These are phyloP conservation scores for Carassius auratus DNA, from an alignment of 2,113 vertebrate genomes.

Conservation along the genomic window DNA sequence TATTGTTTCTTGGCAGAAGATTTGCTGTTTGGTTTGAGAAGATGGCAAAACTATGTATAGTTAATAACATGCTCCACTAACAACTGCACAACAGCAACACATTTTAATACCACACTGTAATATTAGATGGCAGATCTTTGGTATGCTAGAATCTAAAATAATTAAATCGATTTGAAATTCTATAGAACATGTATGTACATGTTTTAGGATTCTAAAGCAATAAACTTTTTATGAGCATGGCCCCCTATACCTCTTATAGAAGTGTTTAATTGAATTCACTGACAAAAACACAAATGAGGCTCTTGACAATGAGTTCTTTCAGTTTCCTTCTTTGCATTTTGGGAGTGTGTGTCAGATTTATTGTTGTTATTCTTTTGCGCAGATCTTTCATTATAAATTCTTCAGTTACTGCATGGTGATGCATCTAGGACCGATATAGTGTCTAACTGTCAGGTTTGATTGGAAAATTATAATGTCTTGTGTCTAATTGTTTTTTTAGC, in stretches of 20 bases:
- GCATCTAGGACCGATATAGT: not conserved
- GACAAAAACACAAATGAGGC: not conserved
- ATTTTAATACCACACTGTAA: not conserved
- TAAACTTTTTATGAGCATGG: not conserved
- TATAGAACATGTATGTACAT: not conserved
- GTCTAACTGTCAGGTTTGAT: constrained; percentile 20
- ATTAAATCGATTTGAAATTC: not conserved
- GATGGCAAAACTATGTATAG: not conserved
- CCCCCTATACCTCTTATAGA: not conserved
- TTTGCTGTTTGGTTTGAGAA: not conserved
- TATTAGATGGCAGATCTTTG: not conserved
- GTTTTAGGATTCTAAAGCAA: not conserved
- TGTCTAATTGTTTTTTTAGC: constrained; percentile 66
- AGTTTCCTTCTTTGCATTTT: not conserved
- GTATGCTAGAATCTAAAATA: not conserved
- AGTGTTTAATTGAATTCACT: not conserved
- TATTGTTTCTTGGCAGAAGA: not conserved
- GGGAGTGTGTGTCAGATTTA: not conserved
- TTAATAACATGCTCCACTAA: not conserved
- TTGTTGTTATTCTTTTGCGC: not conserved
- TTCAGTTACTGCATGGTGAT: not conserved
- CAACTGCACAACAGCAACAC: not conserved
- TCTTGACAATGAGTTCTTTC: not conserved
- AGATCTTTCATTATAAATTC: not conserved
- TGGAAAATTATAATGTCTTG: constrained; percentile 7